phyloP scores from a whole-genome alignment of 2,888 invertebrate genomes.

The Cerastis rubricosa region DNA sequence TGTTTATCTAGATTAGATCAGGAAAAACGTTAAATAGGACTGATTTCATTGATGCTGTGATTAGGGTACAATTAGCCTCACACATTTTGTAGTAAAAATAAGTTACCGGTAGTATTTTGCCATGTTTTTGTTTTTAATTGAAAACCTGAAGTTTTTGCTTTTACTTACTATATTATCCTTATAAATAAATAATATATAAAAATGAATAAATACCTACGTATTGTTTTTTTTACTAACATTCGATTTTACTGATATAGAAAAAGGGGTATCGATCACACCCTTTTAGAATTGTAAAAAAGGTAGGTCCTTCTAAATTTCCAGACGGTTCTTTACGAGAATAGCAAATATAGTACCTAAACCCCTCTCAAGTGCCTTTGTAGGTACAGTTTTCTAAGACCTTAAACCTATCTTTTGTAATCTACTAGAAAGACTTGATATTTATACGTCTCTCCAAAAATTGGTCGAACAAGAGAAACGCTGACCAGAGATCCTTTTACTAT shows the following conservation, averaged over 20 bases:
- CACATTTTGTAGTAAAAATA: not conserved
- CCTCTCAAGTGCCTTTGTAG: slow-evolving; percentile 4
- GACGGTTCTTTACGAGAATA: not conserved
- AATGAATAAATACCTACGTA: not conserved
- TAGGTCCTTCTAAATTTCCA: not conserved
- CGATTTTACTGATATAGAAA: not conserved
- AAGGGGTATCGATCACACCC: not conserved
- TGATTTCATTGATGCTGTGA: slow-evolving; percentile 3
- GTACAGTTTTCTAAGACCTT: not conserved
- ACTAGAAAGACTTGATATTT: not conserved
- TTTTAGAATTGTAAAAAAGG: not conserved
- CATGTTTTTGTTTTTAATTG: not conserved
- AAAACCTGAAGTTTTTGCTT: not conserved
- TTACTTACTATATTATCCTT: not conserved
- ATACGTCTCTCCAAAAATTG: slow-evolving; percentile 4
- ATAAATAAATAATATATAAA: no score
- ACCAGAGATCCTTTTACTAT: slow-evolving; percentile 8
- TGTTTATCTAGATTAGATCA: slow-evolving; percentile 7
- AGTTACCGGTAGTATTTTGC: no score
- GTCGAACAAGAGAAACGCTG: not conserved
- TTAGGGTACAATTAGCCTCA: slow-evolving; percentile 6
- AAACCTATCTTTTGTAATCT: slow-evolving; percentile 3
- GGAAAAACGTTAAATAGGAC: slow-evolving; percentile 22
- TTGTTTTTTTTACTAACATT: not conserved
- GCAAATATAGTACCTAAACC: not conserved